Base-by-base conservation (phyloP, 1,140 invertebrate genomes). In the Platyscapa corneri region DNA sequence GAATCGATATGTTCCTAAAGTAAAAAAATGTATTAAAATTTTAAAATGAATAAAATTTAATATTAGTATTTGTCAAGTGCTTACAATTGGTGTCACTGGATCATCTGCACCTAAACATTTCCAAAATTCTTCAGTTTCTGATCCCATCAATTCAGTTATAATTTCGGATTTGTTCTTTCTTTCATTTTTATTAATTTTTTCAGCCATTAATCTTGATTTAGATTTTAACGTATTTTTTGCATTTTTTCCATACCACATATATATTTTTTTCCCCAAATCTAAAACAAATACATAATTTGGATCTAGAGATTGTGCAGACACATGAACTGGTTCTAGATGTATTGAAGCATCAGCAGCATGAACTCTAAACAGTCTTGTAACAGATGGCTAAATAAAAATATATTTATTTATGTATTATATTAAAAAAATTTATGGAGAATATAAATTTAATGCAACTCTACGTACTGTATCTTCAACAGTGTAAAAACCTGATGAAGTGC, bases 161-260 rank as follows among this genome's bases (percentile, higher is more conserved):
- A 99, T 97, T 89, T 99, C 98, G 0, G 98, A 96, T 91, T 97
- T 97, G 89, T 98, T 98, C 92, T 99, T 99, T 32, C 99, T 94
- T 93, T 99, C 99, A 91, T 99, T 98, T 94, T 99, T 99, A 91
- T 99, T 99, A 60, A 99, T 98, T 93, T 99, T 99, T 92, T 99
- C 99, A 3, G 98, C 97, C 94, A 99, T 96, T 7, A 99, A 93
- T 79, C 99, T 95, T 0, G 98, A 96, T 93, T 99, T 99, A 0
- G 98, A 99, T 90, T 98, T 98, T 0, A 99, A 94, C 0, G 98
- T 99, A 89, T 98, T 98, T 93, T 99, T 99, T 0, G 98, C 96
- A 89, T 96, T 97, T 87, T 96, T 96, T 20, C 99, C 98, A 91
- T 96, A 96, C 98, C 99, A 99, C 84, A 99, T 95, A 92, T 96